phyloP scores from a whole-genome alignment of 2,113 vertebrate species.

The Chaetodon auriga region DNA sequence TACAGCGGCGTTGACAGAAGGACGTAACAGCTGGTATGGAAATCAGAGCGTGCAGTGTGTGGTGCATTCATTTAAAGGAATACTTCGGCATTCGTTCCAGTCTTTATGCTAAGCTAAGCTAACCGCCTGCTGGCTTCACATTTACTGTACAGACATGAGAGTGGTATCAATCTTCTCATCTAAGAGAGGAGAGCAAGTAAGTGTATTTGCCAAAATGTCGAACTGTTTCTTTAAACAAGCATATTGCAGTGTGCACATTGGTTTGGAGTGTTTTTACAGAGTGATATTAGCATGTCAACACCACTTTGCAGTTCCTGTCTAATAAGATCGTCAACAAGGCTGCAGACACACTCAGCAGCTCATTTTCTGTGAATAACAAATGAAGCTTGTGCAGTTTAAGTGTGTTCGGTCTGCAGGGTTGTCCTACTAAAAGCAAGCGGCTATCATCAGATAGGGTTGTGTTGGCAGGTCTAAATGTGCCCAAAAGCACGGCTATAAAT shows the following conservation, averaged over 20 bases:
- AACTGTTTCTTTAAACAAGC: conserved; percentile 28
- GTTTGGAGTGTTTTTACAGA: conserved; percentile 37
- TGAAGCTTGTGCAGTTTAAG: conserved; percentile 26
- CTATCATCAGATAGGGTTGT: conserved; percentile 1
- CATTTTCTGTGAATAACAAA: conserved; percentile 17
- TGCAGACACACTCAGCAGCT: neutral
- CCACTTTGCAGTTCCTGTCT: conserved; percentile 23
- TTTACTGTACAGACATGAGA: neutral
- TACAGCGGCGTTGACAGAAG: conserved; percentile 61
- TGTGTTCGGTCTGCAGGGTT: conserved; percentile 18
- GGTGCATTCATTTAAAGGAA: conserved; percentile 35
- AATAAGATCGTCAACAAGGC: neutral
- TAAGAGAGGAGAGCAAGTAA: neutral
- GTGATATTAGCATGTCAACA: conserved; percentile 22
- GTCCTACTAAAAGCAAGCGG: conserved; percentile 1
- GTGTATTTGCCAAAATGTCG: conserved; percentile 15
- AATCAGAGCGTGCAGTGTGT: conserved; percentile 54
- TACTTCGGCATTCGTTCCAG: conserved; percentile 4
- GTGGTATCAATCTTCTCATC: neutral
- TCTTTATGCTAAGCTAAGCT: conserved; percentile 13
- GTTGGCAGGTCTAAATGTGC: conserved; percentile 33
- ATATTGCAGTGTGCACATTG: conserved; percentile 34
- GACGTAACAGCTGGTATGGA: conserved; percentile 58
- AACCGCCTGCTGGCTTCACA: neutral
- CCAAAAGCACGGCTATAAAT: conserved; percentile 49